Base-by-base conservation (phyloP, 2,888 invertebrate genomes). In the Papilio gigon region DNA sequence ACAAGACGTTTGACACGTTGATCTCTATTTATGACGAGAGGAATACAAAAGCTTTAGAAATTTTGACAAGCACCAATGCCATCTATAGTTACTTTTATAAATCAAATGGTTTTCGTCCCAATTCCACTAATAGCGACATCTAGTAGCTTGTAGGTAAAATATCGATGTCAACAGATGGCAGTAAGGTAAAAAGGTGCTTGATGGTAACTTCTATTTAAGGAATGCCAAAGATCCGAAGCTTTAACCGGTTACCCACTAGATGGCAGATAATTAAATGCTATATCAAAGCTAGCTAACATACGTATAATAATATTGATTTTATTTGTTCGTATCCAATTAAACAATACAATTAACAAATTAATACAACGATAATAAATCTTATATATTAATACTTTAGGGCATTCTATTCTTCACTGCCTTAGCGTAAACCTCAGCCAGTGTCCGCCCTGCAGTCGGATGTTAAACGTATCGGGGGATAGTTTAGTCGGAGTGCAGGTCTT, bases 401-500 rank as follows among this genome's bases (percentile, higher is more conserved):
- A n/a, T 27, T 8, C 12, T 59, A 3, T n/a, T 37, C 11, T 4
- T 61, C 42, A 67, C 33, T 71, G 30, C 37, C 76, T 71, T 11
- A 67, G 30, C 20, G 71, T 71, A 25, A 85, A 76, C n/a, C 80
- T 74, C 2, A 88, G 67, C 85, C 84, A 85, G 60, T 85, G 84
- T 0, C 87, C 89, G 0, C 86, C 88, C 11, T 83, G 73, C 0
- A 89, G 62, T 8, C 73, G 76, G 0, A 83, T 53, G 66, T 80
- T 83, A 66, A 87, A 81, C 6, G 75, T 77, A 0, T 79, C 77
- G 0, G 63, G 73, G 0, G 75, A 64, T 2, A 89, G 71, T 56
- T 74, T 67, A 0, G 78, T 72, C 0, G 86, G 84, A 2, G 84
- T 80, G 65, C 74, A 70, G 17, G 87, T 88, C 74, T 77, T 86